phyloP scores from a whole-genome alignment of 1,140 invertebrate genomes.

The Zaprionus taronus region DNA sequence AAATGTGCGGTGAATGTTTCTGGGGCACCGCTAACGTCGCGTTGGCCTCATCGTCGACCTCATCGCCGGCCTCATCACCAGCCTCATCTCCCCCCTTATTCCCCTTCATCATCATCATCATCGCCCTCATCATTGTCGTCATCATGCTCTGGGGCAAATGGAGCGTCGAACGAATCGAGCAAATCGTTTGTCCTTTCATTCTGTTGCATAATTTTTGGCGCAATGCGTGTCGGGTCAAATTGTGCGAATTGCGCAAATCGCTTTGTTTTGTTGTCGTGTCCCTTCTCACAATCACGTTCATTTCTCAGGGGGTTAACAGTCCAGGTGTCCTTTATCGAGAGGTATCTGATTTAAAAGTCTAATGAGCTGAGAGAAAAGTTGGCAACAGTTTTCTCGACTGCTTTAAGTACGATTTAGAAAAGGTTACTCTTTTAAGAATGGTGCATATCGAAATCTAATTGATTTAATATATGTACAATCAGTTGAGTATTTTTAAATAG shows the following conservation, averaged over 20 bases:
- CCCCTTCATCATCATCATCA: conserved; percentile 8
- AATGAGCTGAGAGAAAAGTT: conserved; percentile 25
- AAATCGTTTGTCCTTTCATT: conserved; percentile 41
- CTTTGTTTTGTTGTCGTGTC: conserved; percentile 15
- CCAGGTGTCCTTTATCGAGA: conserved; percentile 16
- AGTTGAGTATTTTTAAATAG: background rate
- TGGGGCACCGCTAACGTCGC: conserved; percentile 7
- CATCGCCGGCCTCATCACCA: background rate
- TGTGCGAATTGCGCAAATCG: conserved; percentile 47
- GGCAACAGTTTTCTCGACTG: background rate
- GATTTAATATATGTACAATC: background rate
- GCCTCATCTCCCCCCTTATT: background rate
- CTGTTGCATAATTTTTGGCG: conserved; percentile 49
- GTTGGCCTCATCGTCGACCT: background rate
- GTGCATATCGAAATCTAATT: background rate
- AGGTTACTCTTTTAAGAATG: background rate
- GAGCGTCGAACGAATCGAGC: conserved; percentile 31
- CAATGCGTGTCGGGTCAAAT: conserved; percentile 36
- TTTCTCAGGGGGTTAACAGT: conserved; percentile 1
- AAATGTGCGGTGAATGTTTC: conserved; percentile 55
- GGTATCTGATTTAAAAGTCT: conserved; percentile 6
- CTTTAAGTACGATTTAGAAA: background rate
- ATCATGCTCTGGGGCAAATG: conserved; percentile 29
- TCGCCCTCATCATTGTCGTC: background rate
- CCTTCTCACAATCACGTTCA: conserved; percentile 27